Evolutionary conservation across 2,113 vertebrate genomes (phyloP).

Genomic region (Gavia stellata): DNA sequence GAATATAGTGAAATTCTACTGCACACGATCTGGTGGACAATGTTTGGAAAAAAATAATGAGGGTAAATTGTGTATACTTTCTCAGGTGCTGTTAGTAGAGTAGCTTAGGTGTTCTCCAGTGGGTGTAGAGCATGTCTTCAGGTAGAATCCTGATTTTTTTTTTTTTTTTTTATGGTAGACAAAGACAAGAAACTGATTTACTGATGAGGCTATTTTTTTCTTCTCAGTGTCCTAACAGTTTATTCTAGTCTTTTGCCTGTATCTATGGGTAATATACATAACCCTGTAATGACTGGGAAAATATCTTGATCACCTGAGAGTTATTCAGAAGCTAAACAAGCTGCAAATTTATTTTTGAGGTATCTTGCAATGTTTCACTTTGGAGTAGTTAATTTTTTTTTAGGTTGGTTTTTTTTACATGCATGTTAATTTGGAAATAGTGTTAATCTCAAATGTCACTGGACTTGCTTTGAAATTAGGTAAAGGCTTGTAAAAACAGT

Average conservation of each 20-base stretch:
- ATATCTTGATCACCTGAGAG: background rate
- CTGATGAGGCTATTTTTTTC: background rate
- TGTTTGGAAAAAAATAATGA: background rate
- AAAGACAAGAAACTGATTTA: background rate
- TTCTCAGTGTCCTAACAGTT: background rate
- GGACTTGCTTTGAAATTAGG: background rate
- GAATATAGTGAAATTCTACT: background rate
- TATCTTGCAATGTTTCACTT: background rate
- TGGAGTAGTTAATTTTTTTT: background rate
- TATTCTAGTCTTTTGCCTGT: background rate
- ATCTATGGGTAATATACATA: background rate
- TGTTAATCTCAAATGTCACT: background rate
- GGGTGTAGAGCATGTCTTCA: background rate
- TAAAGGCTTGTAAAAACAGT: background rate
- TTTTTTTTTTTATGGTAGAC: background rate
- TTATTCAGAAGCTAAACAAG: background rate
- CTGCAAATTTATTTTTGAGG: background rate
- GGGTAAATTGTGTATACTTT: background rate
- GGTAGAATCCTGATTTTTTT: background rate
- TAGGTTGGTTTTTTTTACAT: background rate
- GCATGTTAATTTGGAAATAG: background rate
- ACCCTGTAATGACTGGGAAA: background rate
- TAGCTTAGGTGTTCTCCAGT: background rate
- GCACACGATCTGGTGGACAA: background rate
- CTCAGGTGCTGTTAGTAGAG: constrained; percentile 3